phyloP scores from a whole-genome alignment of 2,113 vertebrate species.

The Acrocephalus kingi region DNA sequence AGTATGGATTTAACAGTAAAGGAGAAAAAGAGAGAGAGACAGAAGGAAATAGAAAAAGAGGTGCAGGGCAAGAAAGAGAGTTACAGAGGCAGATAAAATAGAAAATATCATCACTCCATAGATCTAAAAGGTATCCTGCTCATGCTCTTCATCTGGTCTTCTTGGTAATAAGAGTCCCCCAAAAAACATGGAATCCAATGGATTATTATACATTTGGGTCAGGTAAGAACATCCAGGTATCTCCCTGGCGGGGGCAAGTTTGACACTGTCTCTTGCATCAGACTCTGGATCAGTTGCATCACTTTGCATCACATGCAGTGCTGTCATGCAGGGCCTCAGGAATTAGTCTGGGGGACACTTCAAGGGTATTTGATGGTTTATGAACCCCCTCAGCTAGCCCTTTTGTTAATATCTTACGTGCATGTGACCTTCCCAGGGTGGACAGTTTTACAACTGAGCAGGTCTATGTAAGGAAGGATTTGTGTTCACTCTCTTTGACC shows the following conservation, averaged over 20 bases:
- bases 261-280: background rate
- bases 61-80: background rate
- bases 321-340: background rate
- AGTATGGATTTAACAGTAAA: background rate
- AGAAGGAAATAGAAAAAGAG: background rate
- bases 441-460: background rate
- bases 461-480: too few relatives aligned
- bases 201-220: background rate
- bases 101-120: background rate
- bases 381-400: too few relatives aligned
- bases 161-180: background rate
- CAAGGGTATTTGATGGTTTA: background rate
- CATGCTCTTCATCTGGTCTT: background rate
- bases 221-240: background rate
- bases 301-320: background rate
- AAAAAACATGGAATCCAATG: background rate
- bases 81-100: background rate
- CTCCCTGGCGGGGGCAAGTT: accelerated
- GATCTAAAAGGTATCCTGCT: background rate
- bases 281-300: background rate
- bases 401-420: background rate
- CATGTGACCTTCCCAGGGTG: accelerated
- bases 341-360: background rate
- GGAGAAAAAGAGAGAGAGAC: background rate
- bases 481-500: background rate